These are phyloP conservation scores for Arvicanthis niloticus DNA, from an alignment of 2,113 vertebrate genomes.

Conservation along the genomic window DNA sequence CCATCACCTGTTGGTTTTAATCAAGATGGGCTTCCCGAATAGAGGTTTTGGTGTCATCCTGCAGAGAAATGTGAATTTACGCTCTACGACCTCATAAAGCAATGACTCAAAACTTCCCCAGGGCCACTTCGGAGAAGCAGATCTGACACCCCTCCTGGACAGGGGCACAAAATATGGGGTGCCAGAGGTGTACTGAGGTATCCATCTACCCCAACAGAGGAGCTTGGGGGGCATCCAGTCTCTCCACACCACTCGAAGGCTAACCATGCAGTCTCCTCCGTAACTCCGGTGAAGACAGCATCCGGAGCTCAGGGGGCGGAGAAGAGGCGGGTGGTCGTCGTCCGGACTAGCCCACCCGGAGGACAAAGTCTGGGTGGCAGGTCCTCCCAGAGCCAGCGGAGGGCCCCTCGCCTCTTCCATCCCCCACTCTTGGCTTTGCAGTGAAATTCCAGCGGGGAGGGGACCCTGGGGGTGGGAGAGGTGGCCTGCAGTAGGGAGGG, in stretches of 20 bases:
- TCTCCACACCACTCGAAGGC: conserved; percentile 47
- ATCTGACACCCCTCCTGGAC: conserved; percentile 33
- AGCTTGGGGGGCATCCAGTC: conserved; percentile 40
- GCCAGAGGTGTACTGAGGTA: conserved; percentile 25
- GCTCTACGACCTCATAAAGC: conserved; percentile 64
- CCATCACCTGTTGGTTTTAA: conserved; percentile 54
- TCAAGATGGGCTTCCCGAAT: conserved; percentile 61
- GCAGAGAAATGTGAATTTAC: conserved; percentile 26
- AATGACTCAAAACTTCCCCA: conserved; percentile 52
- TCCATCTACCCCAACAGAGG: conserved; percentile 8
- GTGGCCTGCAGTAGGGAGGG: conserved; percentile 9
- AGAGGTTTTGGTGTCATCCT: conserved; percentile 30
- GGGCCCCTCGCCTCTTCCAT: conserved; percentile 34
- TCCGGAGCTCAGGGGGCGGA: not conserved
- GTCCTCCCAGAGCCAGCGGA: not conserved
- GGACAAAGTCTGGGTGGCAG: conserved; percentile 66
- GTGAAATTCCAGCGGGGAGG: conserved; percentile 72
- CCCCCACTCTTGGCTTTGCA: conserved; percentile 47
- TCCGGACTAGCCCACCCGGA: conserved; percentile 50
- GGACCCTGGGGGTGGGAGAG: not conserved
- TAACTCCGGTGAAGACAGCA: not conserved
- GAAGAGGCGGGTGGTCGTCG: conserved; percentile 70
- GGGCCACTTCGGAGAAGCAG: conserved; percentile 49
- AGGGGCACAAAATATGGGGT: not conserved
- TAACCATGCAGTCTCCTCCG: not conserved